A percentile compares a stretch with the other conserved stretches of the same genome.
Conservation (phyloP, 2,888 invertebrate genomes). For the Octonoba sinensis region DNA sequence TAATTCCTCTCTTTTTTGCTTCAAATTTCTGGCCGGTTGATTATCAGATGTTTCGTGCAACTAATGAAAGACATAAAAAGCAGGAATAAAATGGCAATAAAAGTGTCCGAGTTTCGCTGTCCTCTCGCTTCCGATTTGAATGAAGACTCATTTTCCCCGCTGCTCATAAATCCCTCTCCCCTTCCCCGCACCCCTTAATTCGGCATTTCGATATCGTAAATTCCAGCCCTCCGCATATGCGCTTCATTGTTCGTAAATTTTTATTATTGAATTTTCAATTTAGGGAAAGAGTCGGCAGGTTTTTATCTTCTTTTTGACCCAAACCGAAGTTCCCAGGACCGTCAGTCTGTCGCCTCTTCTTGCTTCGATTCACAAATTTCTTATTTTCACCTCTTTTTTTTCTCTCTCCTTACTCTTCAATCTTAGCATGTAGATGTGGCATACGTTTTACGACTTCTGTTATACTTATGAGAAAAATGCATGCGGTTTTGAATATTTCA, state of each 20-base stretch:
- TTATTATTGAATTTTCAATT: conserved; percentile 43
- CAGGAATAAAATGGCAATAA: not conserved
- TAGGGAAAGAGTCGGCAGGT: not conserved
- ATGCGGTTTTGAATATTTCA: no score
- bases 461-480: no score
- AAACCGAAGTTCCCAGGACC: no score
- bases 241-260: conserved; percentile 18
- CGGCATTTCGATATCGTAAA: conserved; percentile 12
- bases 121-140: not conserved
- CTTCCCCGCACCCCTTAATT: not conserved
- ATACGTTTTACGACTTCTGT: no score
- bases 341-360: no score
- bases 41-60: conserved; percentile 26
- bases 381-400: no score
- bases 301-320: no score
- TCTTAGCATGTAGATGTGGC: no score
- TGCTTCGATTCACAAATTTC: no score
- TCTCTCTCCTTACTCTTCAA: no score
- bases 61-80: conserved; percentile 42
- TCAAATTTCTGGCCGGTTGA: not conserved
- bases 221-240: conserved; percentile 9
- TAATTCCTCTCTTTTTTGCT: no score
- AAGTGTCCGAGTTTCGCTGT: conserved; percentile 12
- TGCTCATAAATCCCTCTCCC: not conserved
- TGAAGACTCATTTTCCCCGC: not conserved